These are phyloP conservation scores for Stenotaenia linearis DNA, from an alignment of 2,888 invertebrate species.

Conservation along the genomic window DNA sequence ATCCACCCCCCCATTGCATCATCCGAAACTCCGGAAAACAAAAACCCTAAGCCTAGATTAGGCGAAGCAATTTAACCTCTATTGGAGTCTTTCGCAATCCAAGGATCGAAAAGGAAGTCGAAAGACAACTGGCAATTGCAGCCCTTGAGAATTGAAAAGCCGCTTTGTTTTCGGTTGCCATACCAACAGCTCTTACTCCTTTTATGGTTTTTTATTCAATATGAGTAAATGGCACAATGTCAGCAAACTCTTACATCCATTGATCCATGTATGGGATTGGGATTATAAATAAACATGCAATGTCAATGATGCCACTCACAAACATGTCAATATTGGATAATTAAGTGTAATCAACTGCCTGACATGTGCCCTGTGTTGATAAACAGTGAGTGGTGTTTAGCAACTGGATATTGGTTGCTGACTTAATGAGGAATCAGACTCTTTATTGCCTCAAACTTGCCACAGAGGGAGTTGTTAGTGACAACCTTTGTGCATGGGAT, in stretches of 20 bases:
- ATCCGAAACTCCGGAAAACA: too few relatives aligned
- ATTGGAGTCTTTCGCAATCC: neutral
- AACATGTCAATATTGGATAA: neutral
- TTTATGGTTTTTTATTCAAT: neutral
- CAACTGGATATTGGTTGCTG: conserved; percentile 12
- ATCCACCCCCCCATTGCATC: too few relatives aligned
- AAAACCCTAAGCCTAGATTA: too few relatives aligned
- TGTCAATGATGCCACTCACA: neutral
- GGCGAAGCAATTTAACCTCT: neutral
- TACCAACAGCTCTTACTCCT: neutral
- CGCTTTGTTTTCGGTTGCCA: neutral
- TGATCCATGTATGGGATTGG: neutral
- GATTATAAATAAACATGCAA: neutral
- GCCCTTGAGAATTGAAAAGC: neutral
- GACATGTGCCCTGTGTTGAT: neutral
- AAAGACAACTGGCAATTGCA: neutral
- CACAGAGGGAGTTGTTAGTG: conserved; percentile 19
- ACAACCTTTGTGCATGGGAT: neutral
- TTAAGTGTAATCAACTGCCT: neutral
- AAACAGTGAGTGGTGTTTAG: neutral
- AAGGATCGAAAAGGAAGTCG: neutral
- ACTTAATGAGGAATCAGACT: neutral
- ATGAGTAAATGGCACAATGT: neutral
- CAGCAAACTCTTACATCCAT: neutral
- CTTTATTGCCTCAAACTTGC: neutral